Percentiles rank a stretch among this genome's conserved stretches.
Evolutionary conservation across 2,797 vertebrate genomes (phyloP).

Genomic region (Thaleichthys pacificus): DNA sequence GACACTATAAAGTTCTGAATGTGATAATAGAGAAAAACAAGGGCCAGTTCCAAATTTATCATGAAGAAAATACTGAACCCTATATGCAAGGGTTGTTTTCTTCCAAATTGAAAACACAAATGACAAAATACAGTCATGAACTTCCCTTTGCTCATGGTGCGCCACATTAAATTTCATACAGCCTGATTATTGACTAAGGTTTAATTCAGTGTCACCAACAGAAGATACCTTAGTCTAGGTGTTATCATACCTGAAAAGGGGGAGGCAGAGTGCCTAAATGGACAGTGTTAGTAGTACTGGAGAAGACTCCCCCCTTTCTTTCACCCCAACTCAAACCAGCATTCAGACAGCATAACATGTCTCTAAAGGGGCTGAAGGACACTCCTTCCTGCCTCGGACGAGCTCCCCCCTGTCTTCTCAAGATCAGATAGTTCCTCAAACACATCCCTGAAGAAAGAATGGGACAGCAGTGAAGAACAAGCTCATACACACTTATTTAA

Average conservation of each 20-base stretch:
- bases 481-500: background rate
- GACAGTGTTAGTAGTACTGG: conserved; percentile 68
- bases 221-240: conserved; percentile 28
- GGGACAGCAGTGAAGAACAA: background rate
- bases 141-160: background rate
- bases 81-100: conserved; percentile 45
- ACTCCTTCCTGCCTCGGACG: conserved; percentile 69
- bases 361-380: conserved; percentile 79
- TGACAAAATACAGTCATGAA: background rate
- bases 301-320: conserved; percentile 29
- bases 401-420: conserved; percentile 73
- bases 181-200: conserved; percentile 20
- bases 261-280: conserved; percentile 44
- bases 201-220: conserved; percentile 29
- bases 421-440: conserved; percentile 94
- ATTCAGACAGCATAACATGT: conserved; percentile 11
- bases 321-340: conserved; percentile 30
- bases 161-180: background rate
- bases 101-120: conserved; percentile 45
- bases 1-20: conserved; percentile 54
- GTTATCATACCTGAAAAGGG: conserved; percentile 30
- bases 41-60: conserved; percentile 52
- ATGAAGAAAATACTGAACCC: conserved; percentile 46
- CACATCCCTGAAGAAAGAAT: conserved; percentile 80
- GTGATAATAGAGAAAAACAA: conserved; percentile 47